These are phyloP conservation scores for Tilapia sparmanii DNA, from an alignment of 2,113 vertebrate species.

Conservation along the genomic window DNA sequence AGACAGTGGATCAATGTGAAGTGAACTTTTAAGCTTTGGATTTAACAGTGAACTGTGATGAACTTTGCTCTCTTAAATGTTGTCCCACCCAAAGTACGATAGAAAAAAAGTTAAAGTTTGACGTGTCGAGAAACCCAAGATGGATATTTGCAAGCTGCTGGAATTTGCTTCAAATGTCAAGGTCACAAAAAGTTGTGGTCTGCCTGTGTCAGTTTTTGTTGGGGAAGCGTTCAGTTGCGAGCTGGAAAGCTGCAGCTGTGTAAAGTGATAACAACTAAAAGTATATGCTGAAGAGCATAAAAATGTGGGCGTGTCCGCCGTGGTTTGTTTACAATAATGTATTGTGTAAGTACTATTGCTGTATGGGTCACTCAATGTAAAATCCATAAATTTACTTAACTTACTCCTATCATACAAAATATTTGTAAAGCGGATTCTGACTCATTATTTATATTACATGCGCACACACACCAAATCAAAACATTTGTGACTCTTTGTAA, in stretches of 20 bases:
- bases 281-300: not conserved
- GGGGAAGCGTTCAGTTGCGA: not conserved
- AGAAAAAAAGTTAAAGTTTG: not conserved
- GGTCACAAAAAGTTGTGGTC: not conserved
- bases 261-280: not conserved
- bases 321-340: not conserved
- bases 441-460: not conserved
- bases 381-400: not conserved
- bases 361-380: not conserved
- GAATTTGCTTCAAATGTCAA: not conserved
- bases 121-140: not conserved
- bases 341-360: not conserved
- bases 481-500: too few species aligned
- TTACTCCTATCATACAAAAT: not conserved
- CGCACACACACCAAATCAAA: too few species aligned
- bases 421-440: not conserved
- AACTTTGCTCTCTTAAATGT: not conserved
- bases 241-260: not conserved
- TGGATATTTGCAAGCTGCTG: not conserved
- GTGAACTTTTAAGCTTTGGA: not conserved
- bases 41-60: not conserved
- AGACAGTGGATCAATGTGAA: fast-evolving
- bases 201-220: not conserved
- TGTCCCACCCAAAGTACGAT: not conserved
- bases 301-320: fast-evolving